Base-by-base conservation (phyloP, 2,113 vertebrate species). In the Sciurus niger region DNA sequence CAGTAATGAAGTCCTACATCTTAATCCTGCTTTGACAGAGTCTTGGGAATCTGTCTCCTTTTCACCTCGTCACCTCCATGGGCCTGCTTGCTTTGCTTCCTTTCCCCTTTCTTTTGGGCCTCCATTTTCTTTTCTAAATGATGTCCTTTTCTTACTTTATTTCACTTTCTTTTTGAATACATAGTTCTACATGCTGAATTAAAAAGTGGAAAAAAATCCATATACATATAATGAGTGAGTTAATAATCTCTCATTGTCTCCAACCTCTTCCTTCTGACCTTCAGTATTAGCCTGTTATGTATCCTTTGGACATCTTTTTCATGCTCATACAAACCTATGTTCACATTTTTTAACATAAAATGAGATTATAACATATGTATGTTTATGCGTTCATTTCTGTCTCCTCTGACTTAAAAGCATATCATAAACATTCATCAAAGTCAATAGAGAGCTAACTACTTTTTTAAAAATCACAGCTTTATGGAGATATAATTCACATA, bases 171-270 rank as follows among this genome's bases (percentile, higher is more conserved):
- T 84, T 78, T 79, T 30, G 30, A 74, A 73, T 51, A 85, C 6
- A 46, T n/a, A 34, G 8, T 77, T 67, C 43, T 48, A 37, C 16
- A 74, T 55, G 14, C 37, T 8, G 22, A 95, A 51, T 76, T 91
- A 63, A 85, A 92, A 97, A 70, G 4, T 63, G 32, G 46, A 55
- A 89, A 91, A 89, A 89, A 55, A 79, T 85, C 32, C 10, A 89
- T 74, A 76, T 92, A n/a, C 40, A 5, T 63, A 34, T 92, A 89
- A 85, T 82, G 37, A 74, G 60, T 79, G 88, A 84, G 7, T 46
- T 43, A 72, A 79, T 78, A 28, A 48, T 85, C 22, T 76, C n/a
- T 7, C 48, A 37, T 30, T 46, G n/a, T 46, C 43, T 83, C 14
- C 55, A 82, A 37, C 20, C 2, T 3, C 25, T 58, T 67, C 22